Conservation (phyloP, 1,140 invertebrate genomes). For the Drosophila bocqueti region DNA sequence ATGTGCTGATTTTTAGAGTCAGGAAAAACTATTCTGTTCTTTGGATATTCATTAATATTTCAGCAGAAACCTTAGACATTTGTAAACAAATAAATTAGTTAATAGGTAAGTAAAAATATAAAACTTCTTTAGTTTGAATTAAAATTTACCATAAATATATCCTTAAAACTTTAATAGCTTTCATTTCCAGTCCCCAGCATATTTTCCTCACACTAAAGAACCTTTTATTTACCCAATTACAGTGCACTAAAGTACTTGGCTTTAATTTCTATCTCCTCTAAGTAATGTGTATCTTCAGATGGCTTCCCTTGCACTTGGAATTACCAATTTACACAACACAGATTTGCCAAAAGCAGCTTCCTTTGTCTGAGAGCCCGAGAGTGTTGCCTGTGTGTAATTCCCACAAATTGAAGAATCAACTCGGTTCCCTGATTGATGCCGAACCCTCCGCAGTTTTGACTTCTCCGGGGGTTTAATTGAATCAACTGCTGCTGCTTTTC, state of each 20-base stretch:
- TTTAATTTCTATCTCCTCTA: constrained; percentile 42
- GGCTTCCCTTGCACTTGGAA: constrained; percentile 34
- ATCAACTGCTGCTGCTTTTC: constrained; percentile 36
- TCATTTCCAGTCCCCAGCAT: no score
- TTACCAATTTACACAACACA: constrained; percentile 47
- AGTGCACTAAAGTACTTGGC: constrained; percentile 6
- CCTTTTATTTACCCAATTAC: background rate
- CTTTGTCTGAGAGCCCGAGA: constrained; percentile 24
- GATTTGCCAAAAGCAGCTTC: constrained; percentile 42
- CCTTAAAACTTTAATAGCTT: background rate
- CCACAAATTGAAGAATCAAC: constrained; percentile 56
- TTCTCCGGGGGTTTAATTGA: constrained; percentile 42
- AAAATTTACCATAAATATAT: background rate
- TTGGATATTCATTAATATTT: background rate
- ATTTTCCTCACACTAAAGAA: background rate
- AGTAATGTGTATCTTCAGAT: constrained; percentile 29
- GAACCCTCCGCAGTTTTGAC: constrained; percentile 42
- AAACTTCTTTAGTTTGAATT: background rate
- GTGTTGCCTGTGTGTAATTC: constrained; percentile 34
- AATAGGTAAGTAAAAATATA: no score
- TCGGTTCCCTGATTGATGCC: constrained; percentile 51
- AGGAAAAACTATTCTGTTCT: no score
- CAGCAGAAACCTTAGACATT: no score
- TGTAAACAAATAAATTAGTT: no score
- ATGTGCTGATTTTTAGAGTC: no score